Base-by-base conservation (phyloP, 2,888 invertebrate species). In the Ypsolopha scabrella region DNA sequence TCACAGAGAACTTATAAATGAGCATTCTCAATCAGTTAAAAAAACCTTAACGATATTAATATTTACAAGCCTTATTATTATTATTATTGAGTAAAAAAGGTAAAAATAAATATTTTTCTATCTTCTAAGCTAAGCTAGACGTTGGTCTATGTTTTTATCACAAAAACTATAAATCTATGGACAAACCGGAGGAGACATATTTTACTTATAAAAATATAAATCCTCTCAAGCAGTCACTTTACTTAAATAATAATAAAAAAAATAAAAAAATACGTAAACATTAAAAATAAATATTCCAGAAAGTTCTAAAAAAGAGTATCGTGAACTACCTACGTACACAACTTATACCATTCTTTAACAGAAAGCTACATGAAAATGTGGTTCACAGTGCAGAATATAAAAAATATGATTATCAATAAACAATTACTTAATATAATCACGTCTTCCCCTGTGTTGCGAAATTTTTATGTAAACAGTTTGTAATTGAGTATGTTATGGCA, bases 181-280 rank as follows among this genome's bases (percentile, higher is more conserved):
- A 75, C 86, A 80, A 79, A 80, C 53, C 67, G 87, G 74, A 87
- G 87, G 80, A 82, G 77, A 68, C 57, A 71, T 75, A 86, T 87
- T 87, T 86, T 80, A 55, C 53, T 39, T 50, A 59, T 58, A 62
- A 80, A 86, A 87, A 86, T 87, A 81, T 68, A 68, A 75, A 76
- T 87, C 85, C 86, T 87, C 86, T 55, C 86, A 71, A 71, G 78
- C 76, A 70, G 82, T 82, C 76, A 48, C 54, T 54, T 50, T 41
- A 49, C 9, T 48, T 41, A 44, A 37, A 48, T 47, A 14, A 35
- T 14, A n/a, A 14, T 7, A 38, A 14, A 37, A 33, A 38, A 14
- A 37, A 33, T 10, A 13, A 14, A 43, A 43, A 11, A 43, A 43
- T 43, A 4, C 14, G 6, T 41, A 41, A 41, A 41, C 43, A 13